Base-by-base conservation (phyloP, 1,140 invertebrate genomes). In the Lordiphosa mommai region DNA sequence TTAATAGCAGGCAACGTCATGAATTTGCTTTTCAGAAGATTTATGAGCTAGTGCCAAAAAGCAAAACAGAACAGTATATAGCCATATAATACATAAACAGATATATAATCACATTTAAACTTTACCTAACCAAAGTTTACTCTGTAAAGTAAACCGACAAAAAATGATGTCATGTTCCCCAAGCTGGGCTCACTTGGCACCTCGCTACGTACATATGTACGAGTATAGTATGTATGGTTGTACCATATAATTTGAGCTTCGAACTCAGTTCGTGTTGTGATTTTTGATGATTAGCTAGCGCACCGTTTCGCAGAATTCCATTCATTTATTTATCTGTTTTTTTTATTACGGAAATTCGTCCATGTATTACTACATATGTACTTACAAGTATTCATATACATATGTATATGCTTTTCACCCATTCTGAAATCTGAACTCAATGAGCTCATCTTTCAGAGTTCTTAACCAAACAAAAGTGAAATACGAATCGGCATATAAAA, bases 281-380 rank as follows among this genome's bases (percentile, higher is more conserved):
- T 70, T 70, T 65, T 23, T 40, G 76, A 82, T 80, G 76, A 74
- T 80, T 82, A 82, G 71, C 76, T 82, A 4, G 9, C 52, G 12
- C 60, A 61, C 38, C 53, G 61, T 51, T 59, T 76, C 44, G 50
- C 52, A 46, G 66, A 63, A 71, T 41, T 43, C 13, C 52, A 55
- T 32, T 55, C 47, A 41, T 67, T 61, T 58, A 57, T 55, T 52
- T 58, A 34, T 34, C 38, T 60, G 32, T 72, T 55, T 58, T 33
- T 48, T 59, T 32, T 34, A 43, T 48, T 36, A 32, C 73, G 69
- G 69, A 80, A 80, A 76, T 72, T 76, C 66, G 72, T 72, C 41
- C 33, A 9, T 16, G 3, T 40, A 12, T n/a, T 29, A 9, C 17
- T 53, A 52, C 8, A 29, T 8, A 29, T 13, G 12, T 8, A 23